Conservation (phyloP, 2,113 vertebrate species). For the Thamnaconus septentrionalis region DNA sequence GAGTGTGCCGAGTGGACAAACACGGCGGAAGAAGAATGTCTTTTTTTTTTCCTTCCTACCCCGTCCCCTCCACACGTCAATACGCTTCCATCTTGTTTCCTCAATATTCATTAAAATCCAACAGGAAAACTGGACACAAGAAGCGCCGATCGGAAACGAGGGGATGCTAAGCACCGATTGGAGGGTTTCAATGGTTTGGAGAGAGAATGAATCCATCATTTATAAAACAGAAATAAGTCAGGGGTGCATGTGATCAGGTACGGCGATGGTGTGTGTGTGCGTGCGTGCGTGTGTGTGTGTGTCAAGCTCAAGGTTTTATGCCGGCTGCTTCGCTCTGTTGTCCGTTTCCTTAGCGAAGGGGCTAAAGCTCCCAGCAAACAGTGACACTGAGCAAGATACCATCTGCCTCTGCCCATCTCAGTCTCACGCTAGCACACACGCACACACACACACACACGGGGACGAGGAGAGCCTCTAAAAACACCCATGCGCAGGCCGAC, state of each 20-base stretch:
- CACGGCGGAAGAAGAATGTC: not conserved
- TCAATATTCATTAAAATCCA: too few species aligned
- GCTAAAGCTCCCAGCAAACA: slow-evolving; percentile 42
- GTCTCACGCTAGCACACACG: slow-evolving; percentile 38
- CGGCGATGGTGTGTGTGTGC: slow-evolving; percentile 6
- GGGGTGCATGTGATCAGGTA: slow-evolving; percentile 15
- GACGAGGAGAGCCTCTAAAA: slow-evolving; percentile 14
- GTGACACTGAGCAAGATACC: slow-evolving; percentile 62
- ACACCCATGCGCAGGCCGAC: slow-evolving; percentile 11
- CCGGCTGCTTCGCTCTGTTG: slow-evolving; percentile 21
- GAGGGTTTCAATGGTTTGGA: not conserved
- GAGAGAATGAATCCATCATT: slow-evolving; percentile 22
- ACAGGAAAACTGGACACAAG: too few species aligned
- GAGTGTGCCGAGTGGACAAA: slow-evolving; percentile 23
- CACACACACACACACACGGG: slow-evolving; percentile 28
- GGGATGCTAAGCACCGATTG: too few species aligned
- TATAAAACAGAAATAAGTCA: slow-evolving; percentile 19
- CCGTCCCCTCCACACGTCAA: not conserved
- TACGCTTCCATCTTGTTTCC: too few species aligned
- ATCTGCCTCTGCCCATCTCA: slow-evolving; percentile 69
- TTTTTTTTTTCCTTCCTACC: slow-evolving; percentile 9
- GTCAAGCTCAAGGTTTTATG: slow-evolving; percentile 36
- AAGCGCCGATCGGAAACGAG: too few species aligned
- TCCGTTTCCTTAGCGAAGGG: slow-evolving; percentile 19
- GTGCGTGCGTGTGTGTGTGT: slow-evolving; percentile 15